These are phyloP conservation scores for Pluvianellus socialis DNA, from an alignment of 2,113 vertebrate genomes.

Conservation along the genomic window DNA sequence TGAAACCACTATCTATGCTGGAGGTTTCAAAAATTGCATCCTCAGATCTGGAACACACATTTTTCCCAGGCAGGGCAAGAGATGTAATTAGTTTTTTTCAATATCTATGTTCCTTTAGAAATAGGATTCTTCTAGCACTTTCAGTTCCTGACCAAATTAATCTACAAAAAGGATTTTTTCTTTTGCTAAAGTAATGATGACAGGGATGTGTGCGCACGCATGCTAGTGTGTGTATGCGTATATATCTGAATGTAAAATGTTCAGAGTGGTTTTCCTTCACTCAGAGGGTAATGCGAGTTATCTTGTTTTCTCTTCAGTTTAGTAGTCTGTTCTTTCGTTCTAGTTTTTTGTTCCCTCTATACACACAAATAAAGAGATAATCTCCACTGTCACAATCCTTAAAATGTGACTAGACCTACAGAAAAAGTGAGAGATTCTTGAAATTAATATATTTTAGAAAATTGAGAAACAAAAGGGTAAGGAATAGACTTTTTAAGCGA, in stretches of 20 bases:
- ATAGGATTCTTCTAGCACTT: neutral
- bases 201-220: fast-evolving
- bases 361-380: neutral
- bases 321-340: neutral
- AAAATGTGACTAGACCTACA: neutral
- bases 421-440: neutral
- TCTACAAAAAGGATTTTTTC: neutral
- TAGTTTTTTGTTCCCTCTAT: neutral
- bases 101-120: neutral
- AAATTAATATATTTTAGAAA: neutral
- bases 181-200: neutral
- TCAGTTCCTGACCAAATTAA: neutral
- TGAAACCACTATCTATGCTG: neutral
- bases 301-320: neutral
- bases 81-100: neutral
- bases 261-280: neutral
- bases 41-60: neutral
- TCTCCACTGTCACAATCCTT: neutral
- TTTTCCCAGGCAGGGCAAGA: neutral
- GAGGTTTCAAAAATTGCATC: neutral
- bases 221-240: neutral
- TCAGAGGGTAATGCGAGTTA: neutral
- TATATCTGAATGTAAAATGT: neutral
- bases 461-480: neutral
- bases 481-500: neutral